Evolutionary conservation across 2,113 vertebrate species (phyloP).

Genomic region (Pycnonotus jocosus): DNA sequence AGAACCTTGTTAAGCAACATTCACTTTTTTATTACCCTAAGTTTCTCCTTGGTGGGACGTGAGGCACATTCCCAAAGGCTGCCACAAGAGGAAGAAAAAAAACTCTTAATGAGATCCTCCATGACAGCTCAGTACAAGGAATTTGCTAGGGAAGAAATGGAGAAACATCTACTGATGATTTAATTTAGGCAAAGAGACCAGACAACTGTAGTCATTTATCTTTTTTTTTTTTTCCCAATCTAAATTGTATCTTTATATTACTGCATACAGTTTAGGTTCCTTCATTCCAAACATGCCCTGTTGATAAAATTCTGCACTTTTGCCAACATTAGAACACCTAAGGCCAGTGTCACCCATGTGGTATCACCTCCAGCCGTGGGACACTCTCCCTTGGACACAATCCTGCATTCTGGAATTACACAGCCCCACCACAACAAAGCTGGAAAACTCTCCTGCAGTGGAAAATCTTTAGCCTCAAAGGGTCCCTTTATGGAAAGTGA

Average conservation of each 20-base stretch:
- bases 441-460: neutral
- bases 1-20: neutral
- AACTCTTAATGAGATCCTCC: neutral
- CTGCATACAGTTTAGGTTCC: neutral
- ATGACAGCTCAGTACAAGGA: neutral
- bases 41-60: neutral
- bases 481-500: neutral
- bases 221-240: neutral
- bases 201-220: neutral
- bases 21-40: neutral
- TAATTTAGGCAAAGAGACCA: neutral
- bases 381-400: neutral
- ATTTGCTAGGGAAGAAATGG: neutral
- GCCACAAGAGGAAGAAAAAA: neutral
- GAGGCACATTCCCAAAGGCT: neutral
- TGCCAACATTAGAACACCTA: neutral
- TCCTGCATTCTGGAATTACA: accelerated
- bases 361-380: accelerated
- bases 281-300: neutral
- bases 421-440: neutral
- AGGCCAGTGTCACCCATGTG: neutral
- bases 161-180: neutral
- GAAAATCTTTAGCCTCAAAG: neutral
- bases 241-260: neutral
- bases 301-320: neutral